Percentiles rank a stretch among this genome's conserved stretches.
These are phyloP conservation scores for Psilopogon haemacephalus DNA, from an alignment of 2,113 vertebrate genomes.

Conservation along the genomic window DNA sequence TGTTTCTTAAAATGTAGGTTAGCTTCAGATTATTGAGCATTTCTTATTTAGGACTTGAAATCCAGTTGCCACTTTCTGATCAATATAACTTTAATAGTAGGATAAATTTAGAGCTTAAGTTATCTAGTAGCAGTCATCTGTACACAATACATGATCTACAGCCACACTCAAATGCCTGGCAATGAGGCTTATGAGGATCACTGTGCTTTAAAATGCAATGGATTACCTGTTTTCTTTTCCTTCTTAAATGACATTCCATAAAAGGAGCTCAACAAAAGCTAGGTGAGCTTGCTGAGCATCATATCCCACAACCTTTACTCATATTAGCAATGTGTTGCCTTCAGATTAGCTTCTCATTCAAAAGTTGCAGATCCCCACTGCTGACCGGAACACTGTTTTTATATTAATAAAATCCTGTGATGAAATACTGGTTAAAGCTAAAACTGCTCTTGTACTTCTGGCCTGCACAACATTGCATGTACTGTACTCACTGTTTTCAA, in stretches of 20 bases:
- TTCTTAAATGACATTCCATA: not conserved
- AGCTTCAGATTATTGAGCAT: not conserved
- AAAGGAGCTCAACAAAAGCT: not conserved
- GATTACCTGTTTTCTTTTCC: not conserved
- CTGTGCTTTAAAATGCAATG: not conserved
- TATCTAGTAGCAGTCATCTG: not conserved
- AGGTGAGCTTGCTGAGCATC: not conserved
- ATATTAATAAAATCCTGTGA: not conserved
- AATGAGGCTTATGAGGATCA: not conserved
- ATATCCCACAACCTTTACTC: not conserved
- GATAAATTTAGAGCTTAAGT: not conserved
- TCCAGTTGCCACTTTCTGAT: constrained; percentile 7
- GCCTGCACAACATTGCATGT: not conserved
- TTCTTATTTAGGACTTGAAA: constrained; percentile 4
- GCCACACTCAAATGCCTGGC: not conserved
- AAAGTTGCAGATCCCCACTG: not conserved
- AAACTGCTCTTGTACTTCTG: not conserved
- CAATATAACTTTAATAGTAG: not conserved
- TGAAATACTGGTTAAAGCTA: not conserved
- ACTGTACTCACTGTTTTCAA: not conserved
- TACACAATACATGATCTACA: not conserved
- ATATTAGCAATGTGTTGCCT: not conserved
- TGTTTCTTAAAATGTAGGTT: not conserved
- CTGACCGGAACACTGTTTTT: constrained; percentile 13
- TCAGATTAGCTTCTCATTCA: not conserved